A percentile compares a stretch with the other conserved stretches of the same genome.
Conservation (phyloP, 2,888 invertebrate genomes). For the Ischnura elegans region DNA sequence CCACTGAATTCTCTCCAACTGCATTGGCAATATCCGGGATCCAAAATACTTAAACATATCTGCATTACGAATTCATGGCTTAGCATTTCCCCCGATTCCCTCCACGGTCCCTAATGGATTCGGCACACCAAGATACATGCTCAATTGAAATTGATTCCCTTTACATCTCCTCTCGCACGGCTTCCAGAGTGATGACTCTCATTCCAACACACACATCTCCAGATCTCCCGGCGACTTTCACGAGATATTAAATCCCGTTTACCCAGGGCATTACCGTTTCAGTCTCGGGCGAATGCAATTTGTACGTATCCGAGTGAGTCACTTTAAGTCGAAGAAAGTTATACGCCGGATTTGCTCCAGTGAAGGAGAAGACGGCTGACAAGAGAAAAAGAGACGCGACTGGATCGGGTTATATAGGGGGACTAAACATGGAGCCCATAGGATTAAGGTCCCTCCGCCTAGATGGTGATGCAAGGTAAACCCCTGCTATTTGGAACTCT, state of each 20-base stretch:
- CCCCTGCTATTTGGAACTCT: not conserved
- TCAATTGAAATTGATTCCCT: not conserved
- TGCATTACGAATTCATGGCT: not conserved
- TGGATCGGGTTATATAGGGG: not conserved
- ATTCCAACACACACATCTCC: not conserved
- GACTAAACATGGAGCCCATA: not conserved
- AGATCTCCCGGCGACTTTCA: not conserved
- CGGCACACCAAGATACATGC: not conserved
- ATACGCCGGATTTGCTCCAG: not conserved
- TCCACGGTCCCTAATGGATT: not conserved
- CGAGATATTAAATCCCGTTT: not conserved
- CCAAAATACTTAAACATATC: no score
- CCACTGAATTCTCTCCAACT: no score
- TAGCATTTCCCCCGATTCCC: not conserved
- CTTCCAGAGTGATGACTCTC: not conserved
- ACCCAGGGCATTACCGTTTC: not conserved
- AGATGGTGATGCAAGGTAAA: not conserved
- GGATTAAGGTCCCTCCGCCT: not conserved
- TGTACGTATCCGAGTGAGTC: not conserved
- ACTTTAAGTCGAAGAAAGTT: not conserved
- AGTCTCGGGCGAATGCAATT: conserved; percentile 2
- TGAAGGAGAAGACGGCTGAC: not conserved
- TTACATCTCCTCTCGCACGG: not conserved
- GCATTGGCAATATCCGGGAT: no score
- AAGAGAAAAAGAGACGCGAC: not conserved